Evolutionary conservation across 1,140 invertebrate species (phyloP).

Genomic region (Sipha flava): DNA sequence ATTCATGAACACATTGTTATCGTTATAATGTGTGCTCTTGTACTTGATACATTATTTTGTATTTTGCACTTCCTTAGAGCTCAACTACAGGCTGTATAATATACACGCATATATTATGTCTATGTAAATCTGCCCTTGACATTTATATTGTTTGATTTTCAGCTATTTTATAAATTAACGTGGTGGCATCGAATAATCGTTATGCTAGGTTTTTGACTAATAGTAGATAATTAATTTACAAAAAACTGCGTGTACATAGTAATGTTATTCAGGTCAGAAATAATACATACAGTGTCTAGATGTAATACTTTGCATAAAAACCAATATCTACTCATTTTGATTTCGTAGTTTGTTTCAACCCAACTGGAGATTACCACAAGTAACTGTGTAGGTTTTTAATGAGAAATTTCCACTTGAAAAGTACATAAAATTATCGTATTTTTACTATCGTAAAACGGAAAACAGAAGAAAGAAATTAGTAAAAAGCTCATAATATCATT

Average conservation of each 20-base stretch:
- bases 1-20: not conserved
- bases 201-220: not conserved
- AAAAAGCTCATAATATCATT: not conserved
- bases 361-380: not conserved
- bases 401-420: not conserved
- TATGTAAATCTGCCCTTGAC: not conserved
- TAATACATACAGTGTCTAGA: no score
- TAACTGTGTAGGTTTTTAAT: not conserved
- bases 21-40: not conserved
- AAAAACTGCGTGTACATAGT: not conserved
- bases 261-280: no score
- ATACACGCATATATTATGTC: not conserved
- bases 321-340: not conserved
- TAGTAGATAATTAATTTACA: not conserved
- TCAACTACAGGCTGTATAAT: not conserved
- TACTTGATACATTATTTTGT: not conserved
- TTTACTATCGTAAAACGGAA: not conserved
- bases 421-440: not conserved
- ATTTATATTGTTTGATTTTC: not conserved
- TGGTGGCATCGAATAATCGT: not conserved
- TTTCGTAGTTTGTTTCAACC: not conserved
- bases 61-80: not conserved
- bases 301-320: no score
- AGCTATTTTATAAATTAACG: not conserved
- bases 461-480: not conserved